phyloP scores from a whole-genome alignment of 2,888 invertebrate species.

The Lissocephala sabroskyi region DNA sequence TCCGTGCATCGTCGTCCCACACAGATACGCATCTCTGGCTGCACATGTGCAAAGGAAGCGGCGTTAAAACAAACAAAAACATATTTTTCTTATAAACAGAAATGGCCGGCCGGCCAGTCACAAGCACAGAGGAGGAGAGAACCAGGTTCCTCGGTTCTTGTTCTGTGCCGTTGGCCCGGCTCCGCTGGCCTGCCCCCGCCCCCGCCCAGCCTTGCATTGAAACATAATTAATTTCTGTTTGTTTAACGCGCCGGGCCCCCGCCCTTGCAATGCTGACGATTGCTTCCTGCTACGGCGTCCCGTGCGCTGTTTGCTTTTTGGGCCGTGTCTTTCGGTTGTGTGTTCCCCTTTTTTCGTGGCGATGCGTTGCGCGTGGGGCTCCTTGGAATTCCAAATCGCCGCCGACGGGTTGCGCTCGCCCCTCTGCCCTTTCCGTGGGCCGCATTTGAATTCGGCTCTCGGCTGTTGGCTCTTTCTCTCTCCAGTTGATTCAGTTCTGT shows the following conservation, averaged over 20 bases:
- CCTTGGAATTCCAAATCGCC: constrained; percentile 53
- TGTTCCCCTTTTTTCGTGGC: constrained; percentile 19
- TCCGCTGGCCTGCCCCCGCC: constrained; percentile 6
- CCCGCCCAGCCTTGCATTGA: constrained; percentile 37
- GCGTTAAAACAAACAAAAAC: constrained; percentile 62
- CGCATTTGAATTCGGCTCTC: not conserved
- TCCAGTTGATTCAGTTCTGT: not conserved
- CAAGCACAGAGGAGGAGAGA: no score
- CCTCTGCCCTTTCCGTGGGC: no score
- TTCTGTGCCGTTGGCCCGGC: not conserved
- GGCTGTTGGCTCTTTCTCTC: not conserved
- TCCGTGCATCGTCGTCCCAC: not conserved
- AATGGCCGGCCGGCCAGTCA: not conserved
- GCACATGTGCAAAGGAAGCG: constrained; percentile 29
- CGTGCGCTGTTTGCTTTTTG: constrained; percentile 5
- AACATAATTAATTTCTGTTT: constrained; percentile 64
- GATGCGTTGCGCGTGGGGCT: constrained; percentile 47
- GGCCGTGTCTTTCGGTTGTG: constrained; percentile 9
- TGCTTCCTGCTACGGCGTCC: constrained; percentile 34
- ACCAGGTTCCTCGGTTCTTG: constrained; percentile 16
- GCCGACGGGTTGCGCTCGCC: not conserved
- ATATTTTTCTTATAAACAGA: constrained; percentile 61
- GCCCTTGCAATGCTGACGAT: constrained; percentile 1
- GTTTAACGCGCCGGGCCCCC: constrained; percentile 47
- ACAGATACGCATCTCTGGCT: constrained; percentile 45